Conservation (phyloP, 92 coral and sea anemone genomes). For the Blastomussa wellsi region DNA sequence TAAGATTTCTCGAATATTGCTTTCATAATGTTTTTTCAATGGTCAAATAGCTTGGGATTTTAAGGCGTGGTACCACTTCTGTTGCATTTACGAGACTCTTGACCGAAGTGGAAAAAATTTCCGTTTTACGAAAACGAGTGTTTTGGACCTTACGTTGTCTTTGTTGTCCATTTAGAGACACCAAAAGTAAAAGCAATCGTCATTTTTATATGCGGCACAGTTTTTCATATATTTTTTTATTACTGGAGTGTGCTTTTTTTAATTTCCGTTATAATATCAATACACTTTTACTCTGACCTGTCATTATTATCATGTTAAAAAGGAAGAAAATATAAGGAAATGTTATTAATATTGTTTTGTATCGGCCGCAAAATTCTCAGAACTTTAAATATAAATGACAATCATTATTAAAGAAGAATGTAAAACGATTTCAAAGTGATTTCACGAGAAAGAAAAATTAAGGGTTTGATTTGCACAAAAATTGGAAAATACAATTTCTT, state of each 20-base stretch:
- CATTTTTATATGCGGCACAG: not conserved
- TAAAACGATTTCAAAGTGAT: not conserved
- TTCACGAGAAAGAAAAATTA: not conserved
- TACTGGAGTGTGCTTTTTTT: not conserved
- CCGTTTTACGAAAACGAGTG: conserved; percentile 15
- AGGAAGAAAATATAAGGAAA: not conserved
- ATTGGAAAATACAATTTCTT: no score
- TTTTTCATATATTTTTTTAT: not conserved
- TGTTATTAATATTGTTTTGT: not conserved
- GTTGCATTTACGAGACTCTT: not conserved
- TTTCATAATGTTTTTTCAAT: not conserved
- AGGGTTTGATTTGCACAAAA: not conserved
- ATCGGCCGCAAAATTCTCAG: not conserved
- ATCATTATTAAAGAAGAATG: not conserved
- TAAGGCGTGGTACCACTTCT: not conserved
- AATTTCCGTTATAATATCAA: not conserved
- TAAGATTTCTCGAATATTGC: conserved; percentile 1
- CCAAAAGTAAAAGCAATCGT: not conserved
- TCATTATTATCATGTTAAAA: not conserved
- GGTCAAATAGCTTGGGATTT: not conserved
- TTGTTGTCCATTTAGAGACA: not conserved
- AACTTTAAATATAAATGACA: not conserved
- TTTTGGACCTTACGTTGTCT: conserved; percentile 3
- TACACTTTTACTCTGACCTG: not conserved
- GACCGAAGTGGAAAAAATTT: not conserved